phyloP scores from a whole-genome alignment of 30 jellyfish, hydroid and myxozoan species.

The Catostylus mosaicus region DNA sequence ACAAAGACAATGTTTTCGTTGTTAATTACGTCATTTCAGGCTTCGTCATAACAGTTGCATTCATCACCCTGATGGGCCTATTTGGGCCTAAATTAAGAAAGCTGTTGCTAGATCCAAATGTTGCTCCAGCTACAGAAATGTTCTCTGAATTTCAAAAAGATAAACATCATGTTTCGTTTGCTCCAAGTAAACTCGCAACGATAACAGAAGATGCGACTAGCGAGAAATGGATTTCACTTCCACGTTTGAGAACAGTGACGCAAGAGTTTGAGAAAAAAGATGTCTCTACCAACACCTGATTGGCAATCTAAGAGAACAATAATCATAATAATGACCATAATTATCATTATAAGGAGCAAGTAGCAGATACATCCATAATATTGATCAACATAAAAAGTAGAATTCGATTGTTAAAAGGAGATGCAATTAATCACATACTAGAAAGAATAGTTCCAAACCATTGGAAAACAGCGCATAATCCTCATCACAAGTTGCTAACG shows the following conservation, averaged over 20 bases:
- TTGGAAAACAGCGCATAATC: no score
- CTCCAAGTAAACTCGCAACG: slow-evolving; percentile 15
- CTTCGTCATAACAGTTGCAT: slow-evolving; percentile 65
- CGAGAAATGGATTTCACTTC: neutral
- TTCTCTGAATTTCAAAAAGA: slow-evolving; percentile 8
- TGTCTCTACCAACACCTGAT: slow-evolving; percentile 42
- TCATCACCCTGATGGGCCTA: slow-evolving; percentile 80
- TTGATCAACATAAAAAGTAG: no score
- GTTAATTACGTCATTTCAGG: slow-evolving; percentile 50
- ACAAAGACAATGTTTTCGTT: slow-evolving; percentile 48
- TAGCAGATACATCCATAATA: no score
- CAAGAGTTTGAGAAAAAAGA: slow-evolving; percentile 7
- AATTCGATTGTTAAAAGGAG: no score
- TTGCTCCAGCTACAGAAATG: slow-evolving; percentile 35
- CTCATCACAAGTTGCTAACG: no score
- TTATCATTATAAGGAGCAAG: no score
- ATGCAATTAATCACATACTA: no score
- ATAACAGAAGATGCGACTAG: neutral
- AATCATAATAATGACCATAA: no score
- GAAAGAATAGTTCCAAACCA: no score
- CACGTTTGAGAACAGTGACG: neutral
- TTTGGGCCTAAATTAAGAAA: slow-evolving; percentile 80
- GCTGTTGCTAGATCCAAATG: slow-evolving; percentile 21
- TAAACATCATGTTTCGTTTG: neutral
- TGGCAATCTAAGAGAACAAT: neutral